Evolutionary conservation across 2,113 vertebrate species (phyloP), one percentile per base, ranked within the genome.

Genomic region (Mormyrus iriodes): DNA sequence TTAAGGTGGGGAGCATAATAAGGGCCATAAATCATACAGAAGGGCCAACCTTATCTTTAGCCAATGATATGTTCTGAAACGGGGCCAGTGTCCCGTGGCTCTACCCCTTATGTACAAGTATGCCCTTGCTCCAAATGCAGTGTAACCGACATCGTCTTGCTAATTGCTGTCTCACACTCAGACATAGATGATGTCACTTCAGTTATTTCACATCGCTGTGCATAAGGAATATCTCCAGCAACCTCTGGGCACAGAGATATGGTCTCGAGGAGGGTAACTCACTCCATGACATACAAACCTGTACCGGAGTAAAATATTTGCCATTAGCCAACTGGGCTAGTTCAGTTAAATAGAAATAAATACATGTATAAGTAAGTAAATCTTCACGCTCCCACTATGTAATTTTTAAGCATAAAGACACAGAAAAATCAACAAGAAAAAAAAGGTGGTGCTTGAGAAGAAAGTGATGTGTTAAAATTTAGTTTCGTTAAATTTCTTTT

Each of bases 261-360:
- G 9, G 85, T 90, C 65, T 87, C 52, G 88, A 89, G 89, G 86
- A 82, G 17, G 39, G 13, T 69, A 86, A 87, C 91, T 92, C 90
- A 39, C 15, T 79, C 9, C 73, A 12, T 35, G 76, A 82, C 39
- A 10, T 89, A 92, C 82, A 46, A 87, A 48, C 9, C 27, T 65
- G 10, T 31, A n/a, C n/a, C 27, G 61, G 61, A 69, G 27, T 69
- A 31, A 3, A 27, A 69, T 69, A 31, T 69, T 69, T 31, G n/a
- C n/a, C 31, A 69, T 3, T 31, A 31, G 27, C 10, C 27, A 69
- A 4, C 27, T 69, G n/a, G 46, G 27, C 10, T 69, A 69, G 3
- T 48, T 48, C 46, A 8, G 46, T 48, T 7, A 48, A 46, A 48
- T 48, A 48, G 8, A 7, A 48, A 48, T 48, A 48, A 48, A 5